Evolutionary conservation across 64 coral and sea anemone genomes (phyloP), one percentile per base, ranked within the genome.

Genomic region (Astreopora myriophthalma): DNA sequence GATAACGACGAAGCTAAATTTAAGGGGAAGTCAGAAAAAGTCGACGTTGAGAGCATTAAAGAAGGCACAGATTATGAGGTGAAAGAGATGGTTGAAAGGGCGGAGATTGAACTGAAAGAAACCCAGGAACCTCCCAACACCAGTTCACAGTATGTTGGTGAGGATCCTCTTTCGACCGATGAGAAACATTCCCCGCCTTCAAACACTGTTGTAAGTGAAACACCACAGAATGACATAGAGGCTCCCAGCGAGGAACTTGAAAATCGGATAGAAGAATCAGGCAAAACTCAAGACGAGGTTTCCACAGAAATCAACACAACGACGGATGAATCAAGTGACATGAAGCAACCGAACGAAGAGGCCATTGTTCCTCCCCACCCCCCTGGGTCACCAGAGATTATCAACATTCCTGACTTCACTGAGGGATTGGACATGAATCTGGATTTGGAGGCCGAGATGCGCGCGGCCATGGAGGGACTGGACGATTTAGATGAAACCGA

Each of bases 351-450:
- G 24, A 29, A 75, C 49, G 69, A 88, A 28, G 69, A 72, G 22
- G 16, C 23, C 12, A 14, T 16, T 1, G 44, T 3, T 49, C 84
- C 38, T 49, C 71, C 95, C 35, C 77, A 96, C 4, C 87, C 80
- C 8, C 91, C 95, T 63, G 92, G 62, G 17, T 90, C 95, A 20
- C 91, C 91, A 22, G 95, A 93, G 16, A 32, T 90, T 10, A 62
- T 71, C 52, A 83, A 73, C 26, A 89, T 52, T 31, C 90, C 85
- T 27, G 94, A 96, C 49, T 96, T 96, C 78, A 93, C 95, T 25
- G 83, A 74, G 36, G 95, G 95, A 71, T 23, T 96, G 58, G 95
- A 96, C 70, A 40, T 96, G 79, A 78, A 66, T 19, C 55, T 96
- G 29, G 91, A 93, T 71, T 48, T 96, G 16, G 86, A 82, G 10